Base-by-base conservation (phyloP, 2,888 invertebrate species). In the Anaspis maculata region DNA sequence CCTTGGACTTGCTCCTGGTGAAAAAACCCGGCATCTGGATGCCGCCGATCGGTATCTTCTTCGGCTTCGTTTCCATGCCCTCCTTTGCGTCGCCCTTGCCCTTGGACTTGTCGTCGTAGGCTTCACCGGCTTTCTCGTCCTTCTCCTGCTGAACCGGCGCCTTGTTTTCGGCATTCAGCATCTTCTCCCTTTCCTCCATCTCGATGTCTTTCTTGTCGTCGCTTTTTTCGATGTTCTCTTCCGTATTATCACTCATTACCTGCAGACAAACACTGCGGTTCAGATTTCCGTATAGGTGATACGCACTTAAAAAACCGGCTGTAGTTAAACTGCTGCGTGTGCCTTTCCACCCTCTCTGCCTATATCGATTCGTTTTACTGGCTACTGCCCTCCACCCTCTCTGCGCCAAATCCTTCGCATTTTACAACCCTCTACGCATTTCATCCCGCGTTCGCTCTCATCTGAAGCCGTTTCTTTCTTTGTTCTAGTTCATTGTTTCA, bases 11-110 rank as follows among this genome's bases (percentile, higher is more conserved):
- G 58, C 79, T 79, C 49, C 82, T 77, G 39, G 79, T 81, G 54
- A 86, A 86, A 67, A 86, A 87, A 10, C 86, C 86, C 3, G 87
- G 87, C 77, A 87, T 81, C 67, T 86, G 85, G 44, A 87, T 83
- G n/a, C 84, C 87, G 29, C 86, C 87, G 52, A 86, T 87, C 3
- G 87, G 87, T 51, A 86, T 85, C 60, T 84, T 86, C 60, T 81
- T 83, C 37, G 83, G 83, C 56, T 81, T 80, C 16, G 82, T 82
- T 66, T 83, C 83, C 41, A 81, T 73, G 29, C 80, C 82, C 48
- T 80, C 78, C 48, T 77, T 76, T 3, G 72, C 74, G 12, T 73
- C 71, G 38, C 68, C 68, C 10, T 71, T 70, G 2, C 67, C 68
- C n/a, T 69, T 63, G 24, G 75, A 76, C 4, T 73, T 69, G 37